Conservation (phyloP, 2,888 invertebrate species). For the Phortica magna region DNA sequence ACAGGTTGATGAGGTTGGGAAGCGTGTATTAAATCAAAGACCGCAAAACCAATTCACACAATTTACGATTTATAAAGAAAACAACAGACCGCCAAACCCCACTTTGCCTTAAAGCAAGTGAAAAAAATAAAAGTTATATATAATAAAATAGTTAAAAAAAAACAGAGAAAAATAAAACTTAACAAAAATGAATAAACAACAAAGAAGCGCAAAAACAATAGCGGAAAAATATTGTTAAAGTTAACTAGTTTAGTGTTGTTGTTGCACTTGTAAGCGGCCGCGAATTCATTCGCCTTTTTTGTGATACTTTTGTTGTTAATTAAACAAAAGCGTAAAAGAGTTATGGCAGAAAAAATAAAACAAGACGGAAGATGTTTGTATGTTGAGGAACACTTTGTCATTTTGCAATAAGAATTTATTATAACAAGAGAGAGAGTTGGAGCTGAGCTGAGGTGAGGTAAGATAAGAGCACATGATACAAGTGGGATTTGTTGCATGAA, state of each 20-base stretch:
- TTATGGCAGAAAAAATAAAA: not conserved
- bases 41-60: constrained; percentile 32
- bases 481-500: too few relatives aligned
- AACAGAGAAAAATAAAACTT: not conserved
- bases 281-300: too few relatives aligned
- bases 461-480: too few relatives aligned
- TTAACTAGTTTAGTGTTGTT: constrained; percentile 16
- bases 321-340: constrained; percentile 3
- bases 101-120: too few relatives aligned
- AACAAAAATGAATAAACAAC: too few relatives aligned
- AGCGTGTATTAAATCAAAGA: constrained; percentile 15
- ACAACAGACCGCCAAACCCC: not conserved
- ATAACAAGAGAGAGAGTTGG: not conserved
- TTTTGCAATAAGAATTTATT: not conserved
- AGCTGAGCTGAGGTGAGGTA: too few relatives aligned
- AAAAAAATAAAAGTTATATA: too few relatives aligned
- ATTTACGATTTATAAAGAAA: constrained; percentile 25
- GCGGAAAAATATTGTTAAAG: constrained; percentile 26
- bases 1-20: not conserved
- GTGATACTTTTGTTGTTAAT: not conserved
- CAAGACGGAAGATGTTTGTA: not conserved
- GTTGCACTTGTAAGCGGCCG: constrained; percentile 3
- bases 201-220: constrained; percentile 15
- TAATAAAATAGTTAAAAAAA: constrained; percentile 1
- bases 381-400: not conserved